A percentile compares a stretch with the other conserved stretches of the same genome.
These are phyloP conservation scores for Triplophysa dalaica DNA, from an alignment of 2,113 vertebrate genomes.

Conservation along the genomic window DNA sequence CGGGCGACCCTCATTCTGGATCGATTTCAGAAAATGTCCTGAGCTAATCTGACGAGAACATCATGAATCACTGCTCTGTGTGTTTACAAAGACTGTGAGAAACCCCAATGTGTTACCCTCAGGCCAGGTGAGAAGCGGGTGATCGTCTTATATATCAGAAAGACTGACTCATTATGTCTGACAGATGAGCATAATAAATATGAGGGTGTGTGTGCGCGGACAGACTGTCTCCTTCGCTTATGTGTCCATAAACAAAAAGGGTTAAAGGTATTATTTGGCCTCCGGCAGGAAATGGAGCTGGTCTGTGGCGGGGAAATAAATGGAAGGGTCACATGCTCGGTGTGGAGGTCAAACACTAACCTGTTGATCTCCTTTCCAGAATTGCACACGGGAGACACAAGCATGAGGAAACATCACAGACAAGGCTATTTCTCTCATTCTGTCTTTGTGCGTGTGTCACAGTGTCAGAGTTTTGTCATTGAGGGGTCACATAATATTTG, in stretches of 20 bases:
- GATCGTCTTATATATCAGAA: constrained; percentile 69
- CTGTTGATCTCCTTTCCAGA: constrained; percentile 58
- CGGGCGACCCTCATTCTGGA: constrained; percentile 1
- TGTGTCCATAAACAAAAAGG: constrained; percentile 27
- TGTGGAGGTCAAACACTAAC: constrained; percentile 65
- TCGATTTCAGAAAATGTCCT: background rate
- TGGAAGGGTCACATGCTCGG: constrained; percentile 59
- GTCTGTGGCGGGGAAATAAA: constrained; percentile 66
- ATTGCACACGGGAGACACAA: background rate
- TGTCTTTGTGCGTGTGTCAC: background rate
- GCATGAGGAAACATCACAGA: background rate
- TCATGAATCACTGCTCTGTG: constrained; percentile 13
- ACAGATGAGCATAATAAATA: constrained; percentile 68
- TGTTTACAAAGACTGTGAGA: constrained; percentile 30
- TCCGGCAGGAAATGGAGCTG: constrained; percentile 56
- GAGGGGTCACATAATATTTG: background rate
- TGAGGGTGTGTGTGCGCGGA: constrained; percentile 13
- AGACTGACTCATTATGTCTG: constrained; percentile 67
- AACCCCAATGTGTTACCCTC: constrained; percentile 57
- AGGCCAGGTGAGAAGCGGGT: constrained; percentile 71
- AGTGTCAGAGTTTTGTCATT: background rate
- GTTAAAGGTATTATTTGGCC: constrained; percentile 42
- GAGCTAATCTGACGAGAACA: background rate
- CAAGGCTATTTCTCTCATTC: too few species aligned
- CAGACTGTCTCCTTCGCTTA: constrained; percentile 23